phyloP scores from a whole-genome alignment of 2,113 vertebrate genomes.

The Bucco capensis region DNA sequence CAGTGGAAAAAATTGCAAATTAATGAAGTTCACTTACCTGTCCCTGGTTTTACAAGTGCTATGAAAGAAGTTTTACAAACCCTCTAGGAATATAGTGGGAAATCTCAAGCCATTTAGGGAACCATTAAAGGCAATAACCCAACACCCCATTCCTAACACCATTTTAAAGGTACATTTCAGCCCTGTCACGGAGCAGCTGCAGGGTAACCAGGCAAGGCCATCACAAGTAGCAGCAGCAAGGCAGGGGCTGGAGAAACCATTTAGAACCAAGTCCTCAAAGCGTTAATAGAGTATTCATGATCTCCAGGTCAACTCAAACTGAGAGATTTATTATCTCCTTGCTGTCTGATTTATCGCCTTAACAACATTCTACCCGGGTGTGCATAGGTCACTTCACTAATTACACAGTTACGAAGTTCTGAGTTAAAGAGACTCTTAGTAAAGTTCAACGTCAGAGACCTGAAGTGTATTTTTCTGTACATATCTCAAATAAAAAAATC shows the following conservation, averaged over 20 bases:
- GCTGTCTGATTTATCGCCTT: background rate
- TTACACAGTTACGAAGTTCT: background rate
- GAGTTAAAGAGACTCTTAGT: background rate
- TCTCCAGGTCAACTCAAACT: background rate
- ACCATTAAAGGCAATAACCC: background rate
- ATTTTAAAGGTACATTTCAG: background rate
- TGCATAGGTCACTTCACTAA: background rate
- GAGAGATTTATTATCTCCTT: background rate
- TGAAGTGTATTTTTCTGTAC: background rate
- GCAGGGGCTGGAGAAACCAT: background rate
- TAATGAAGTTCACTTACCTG: background rate
- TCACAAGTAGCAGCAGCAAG: background rate
- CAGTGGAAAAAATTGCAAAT: background rate
- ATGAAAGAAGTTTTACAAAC: background rate
- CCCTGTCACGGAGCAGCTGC: background rate
- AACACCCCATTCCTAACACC: background rate
- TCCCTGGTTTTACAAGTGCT: background rate
- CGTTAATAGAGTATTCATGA: background rate
- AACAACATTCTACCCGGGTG: background rate
- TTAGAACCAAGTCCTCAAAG: background rate
- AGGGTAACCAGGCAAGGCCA: background rate
- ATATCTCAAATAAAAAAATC: background rate
- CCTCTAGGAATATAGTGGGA: background rate
- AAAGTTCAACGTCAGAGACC: background rate
- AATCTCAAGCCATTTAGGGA: background rate